phyloP scores from a whole-genome alignment of 2,113 vertebrate species.

The Seriola aureovittata region DNA sequence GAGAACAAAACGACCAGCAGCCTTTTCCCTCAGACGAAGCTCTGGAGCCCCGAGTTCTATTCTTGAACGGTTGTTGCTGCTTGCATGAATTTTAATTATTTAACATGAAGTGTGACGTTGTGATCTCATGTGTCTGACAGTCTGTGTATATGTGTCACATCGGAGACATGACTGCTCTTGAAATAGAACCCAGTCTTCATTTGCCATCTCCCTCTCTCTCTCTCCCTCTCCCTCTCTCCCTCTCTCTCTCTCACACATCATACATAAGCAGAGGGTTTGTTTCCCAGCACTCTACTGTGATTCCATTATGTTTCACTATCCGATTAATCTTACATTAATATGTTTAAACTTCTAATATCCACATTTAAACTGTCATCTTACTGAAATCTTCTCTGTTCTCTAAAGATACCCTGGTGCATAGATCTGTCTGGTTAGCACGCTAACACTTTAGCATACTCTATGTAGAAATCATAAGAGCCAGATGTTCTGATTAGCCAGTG shows the following conservation, averaged over 20 bases:
- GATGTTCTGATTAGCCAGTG: no score
- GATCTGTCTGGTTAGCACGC: no score
- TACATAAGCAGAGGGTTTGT: neutral
- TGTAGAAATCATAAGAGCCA: no score
- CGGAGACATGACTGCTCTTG: constrained; percentile 35
- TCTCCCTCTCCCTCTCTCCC: neutral
- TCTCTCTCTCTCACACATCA: neutral
- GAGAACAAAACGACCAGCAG: no score
- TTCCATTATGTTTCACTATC: constrained; percentile 3
- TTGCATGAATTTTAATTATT: constrained; percentile 25
- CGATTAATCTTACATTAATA: neutral
- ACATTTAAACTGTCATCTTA: neutral
- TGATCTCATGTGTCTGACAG: constrained; percentile 64
- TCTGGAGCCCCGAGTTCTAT: constrained; percentile 5
- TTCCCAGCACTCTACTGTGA: no score
- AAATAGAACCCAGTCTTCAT: constrained; percentile 32
- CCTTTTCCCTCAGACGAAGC: neutral
- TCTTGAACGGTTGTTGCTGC: constrained; percentile 11
- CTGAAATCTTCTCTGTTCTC: no score
- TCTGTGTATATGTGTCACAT: constrained; percentile 41
- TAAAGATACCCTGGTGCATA: no score
- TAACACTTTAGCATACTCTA: no score
- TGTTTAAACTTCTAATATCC: neutral
- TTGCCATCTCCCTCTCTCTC: neutral
- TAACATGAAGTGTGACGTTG: constrained; percentile 51